Evolutionary conservation across 2,797 vertebrate genomes (phyloP), one percentile per base, ranked within the genome.

Genomic region (Leptatherina wallacei): DNA sequence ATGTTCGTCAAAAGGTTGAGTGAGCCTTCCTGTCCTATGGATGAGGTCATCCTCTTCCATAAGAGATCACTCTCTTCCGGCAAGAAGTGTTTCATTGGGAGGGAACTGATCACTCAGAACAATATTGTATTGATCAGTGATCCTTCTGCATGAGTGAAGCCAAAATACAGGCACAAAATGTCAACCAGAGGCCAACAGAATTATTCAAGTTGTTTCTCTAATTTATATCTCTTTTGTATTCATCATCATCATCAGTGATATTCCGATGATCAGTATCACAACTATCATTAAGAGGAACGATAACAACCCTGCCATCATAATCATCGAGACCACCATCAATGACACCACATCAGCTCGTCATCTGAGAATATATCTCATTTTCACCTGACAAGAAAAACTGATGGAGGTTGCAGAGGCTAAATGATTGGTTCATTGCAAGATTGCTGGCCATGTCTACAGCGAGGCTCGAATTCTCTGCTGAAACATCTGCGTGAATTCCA

Each of bases 291-390:
- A 56, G 65, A 61, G 22, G 38, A 78, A 61, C 65, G 35, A 29
- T 56, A 62, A 60, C 58, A 59, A 52, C 58, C 71, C 52, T 63
- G 30, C 63, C 68, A 62, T 61, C 63, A 56, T 76, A 73, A 63
- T 71, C 56, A 66, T 62, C 51, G 30, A 27, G 42, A 64, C 52
- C 33, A 62, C 61, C 73, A 75, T 78, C 71, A 38, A 63, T 1
- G 33, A 61, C 77, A 71, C n/a, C 12, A 24, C 66, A 74, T 75
- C 80, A 70, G 56, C 69, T 59, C 63, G 47, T 81, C 80, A 59
- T 76, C 77, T 47, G 59, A 72, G 69, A 74, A 75, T 59, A 42
- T 62, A 75, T 71, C 71, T 87, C 67, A 81, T 88, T 90, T 86
- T 78, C 73, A 84, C 71, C 71, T 73, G 70, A 78, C 44, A 71